phyloP scores from a whole-genome alignment of 2,797 vertebrate species.

The Melanotaenia parkinsoni region DNA sequence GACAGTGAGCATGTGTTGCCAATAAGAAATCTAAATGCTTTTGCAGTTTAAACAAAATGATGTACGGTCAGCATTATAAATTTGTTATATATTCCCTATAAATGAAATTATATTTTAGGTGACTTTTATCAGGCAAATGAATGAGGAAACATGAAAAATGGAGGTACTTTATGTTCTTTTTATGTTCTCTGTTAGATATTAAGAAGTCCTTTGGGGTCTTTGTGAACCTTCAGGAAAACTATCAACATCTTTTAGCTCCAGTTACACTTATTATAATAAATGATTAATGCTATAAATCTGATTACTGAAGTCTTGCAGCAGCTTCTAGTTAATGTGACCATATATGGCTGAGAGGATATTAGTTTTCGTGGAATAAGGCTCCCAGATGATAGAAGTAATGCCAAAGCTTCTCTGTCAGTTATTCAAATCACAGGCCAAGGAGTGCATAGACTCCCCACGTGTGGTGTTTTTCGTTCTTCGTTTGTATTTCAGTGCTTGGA shows the following conservation, averaged over 20 bases:
- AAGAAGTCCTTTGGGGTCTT: neutral
- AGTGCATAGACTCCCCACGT: neutral
- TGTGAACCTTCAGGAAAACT: neutral
- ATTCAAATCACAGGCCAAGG: neutral
- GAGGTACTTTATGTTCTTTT: no score
- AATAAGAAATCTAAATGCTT: neutral
- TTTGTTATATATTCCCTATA: neutral
- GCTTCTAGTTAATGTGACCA: neutral
- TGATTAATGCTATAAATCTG: neutral
- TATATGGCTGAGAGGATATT: neutral
- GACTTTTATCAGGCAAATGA: neutral
- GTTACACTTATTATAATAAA: neutral
- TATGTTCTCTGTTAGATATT: neutral
- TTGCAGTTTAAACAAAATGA: neutral
- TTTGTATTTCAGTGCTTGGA: neutral
- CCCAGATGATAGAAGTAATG: no score
- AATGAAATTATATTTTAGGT: neutral
- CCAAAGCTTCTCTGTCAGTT: neutral
- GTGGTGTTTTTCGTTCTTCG: neutral
- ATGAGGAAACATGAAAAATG: neutral
- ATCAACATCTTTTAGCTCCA: neutral
- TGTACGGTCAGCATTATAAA: neutral
- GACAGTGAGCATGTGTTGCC: conserved; percentile 1
- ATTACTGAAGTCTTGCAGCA: neutral
- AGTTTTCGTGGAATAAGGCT: neutral